Conservation (phyloP, 1,140 invertebrate genomes). For the Samia ricini region DNA sequence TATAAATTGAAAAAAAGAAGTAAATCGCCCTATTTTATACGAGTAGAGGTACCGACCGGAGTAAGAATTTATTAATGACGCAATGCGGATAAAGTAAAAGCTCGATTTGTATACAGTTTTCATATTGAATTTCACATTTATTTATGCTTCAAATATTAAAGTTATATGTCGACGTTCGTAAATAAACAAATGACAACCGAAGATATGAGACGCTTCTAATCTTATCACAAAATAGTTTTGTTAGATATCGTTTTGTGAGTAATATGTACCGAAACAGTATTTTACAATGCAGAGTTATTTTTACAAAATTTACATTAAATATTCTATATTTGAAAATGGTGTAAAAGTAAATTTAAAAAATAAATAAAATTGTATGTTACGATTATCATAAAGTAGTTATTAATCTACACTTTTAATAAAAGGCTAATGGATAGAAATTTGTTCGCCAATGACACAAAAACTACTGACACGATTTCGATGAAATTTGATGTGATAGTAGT, state of each 20-base stretch:
- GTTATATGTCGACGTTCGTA: neutral
- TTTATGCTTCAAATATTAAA: neutral
- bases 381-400: too few relatives aligned
- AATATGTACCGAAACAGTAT: too few relatives aligned
- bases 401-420: too few relatives aligned
- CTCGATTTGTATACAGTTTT: neutral
- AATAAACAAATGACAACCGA: neutral
- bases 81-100: slow-evolving; percentile 1
- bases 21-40: neutral
- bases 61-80: neutral
- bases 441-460: too few relatives aligned
- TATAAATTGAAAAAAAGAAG: neutral
- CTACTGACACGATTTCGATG: too few relatives aligned
- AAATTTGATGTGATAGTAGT: too few relatives aligned
- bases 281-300: too few relatives aligned
- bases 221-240: neutral
- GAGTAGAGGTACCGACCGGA: neutral
- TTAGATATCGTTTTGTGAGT: neutral
- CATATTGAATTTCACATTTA: neutral
- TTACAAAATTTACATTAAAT: too few relatives aligned
- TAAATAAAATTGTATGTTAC: too few relatives aligned
- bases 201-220: neutral
- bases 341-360: too few relatives aligned
- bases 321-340: too few relatives aligned
- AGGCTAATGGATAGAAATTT: too few relatives aligned